Base-by-base conservation (phyloP, 2,797 vertebrate genomes). In the Cyprinella venusta region DNA sequence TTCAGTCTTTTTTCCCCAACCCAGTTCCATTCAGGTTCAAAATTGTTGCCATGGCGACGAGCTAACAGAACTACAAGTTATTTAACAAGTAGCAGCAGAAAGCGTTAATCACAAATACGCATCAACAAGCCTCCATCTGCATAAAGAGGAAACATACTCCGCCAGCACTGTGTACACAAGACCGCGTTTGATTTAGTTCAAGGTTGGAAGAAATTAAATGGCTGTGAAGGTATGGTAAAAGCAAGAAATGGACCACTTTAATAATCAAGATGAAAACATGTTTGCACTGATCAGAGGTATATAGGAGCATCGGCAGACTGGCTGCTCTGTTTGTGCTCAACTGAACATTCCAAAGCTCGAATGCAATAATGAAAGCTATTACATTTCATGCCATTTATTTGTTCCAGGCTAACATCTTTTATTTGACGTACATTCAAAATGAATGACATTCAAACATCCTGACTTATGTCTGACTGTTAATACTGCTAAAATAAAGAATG, bases 1-100 rank as follows among this genome's bases (percentile, higher is more conserved):
- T 81, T 74, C 74, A 38, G 42, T 72, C 67, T 68, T 61, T 67
- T 71, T n/a, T 4, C 24, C 72, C 61, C 56, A 72, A 79, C 48
- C 69, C 82, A 85, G 72, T 78, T 83, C 83, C 48, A 85, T 83
- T 82, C 87, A 88, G 89, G 89, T 90, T 84, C 59, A 88, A 81
- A 87, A 72, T 52, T 83, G 92, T 94, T 92, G 88, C 91, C 92
- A 93, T 93, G 88, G 92, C 88, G 89, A 81, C 64, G 24, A 84
- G 83, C 42, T 68, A 87, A 75, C 78, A 84, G 64, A 80, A 81
- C 50, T 80, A 74, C 26, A n/a, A 75, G 81, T 76, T 71, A 82
- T 84, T 26, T 76, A 83, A 69, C 74, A 61, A 45, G 77, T 63
- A 76, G 72, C 56, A 16, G 65, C 24, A 76, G 64, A 70, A 76